phyloP scores from a whole-genome alignment of 2,888 invertebrate species.

The Protonemura montana region DNA sequence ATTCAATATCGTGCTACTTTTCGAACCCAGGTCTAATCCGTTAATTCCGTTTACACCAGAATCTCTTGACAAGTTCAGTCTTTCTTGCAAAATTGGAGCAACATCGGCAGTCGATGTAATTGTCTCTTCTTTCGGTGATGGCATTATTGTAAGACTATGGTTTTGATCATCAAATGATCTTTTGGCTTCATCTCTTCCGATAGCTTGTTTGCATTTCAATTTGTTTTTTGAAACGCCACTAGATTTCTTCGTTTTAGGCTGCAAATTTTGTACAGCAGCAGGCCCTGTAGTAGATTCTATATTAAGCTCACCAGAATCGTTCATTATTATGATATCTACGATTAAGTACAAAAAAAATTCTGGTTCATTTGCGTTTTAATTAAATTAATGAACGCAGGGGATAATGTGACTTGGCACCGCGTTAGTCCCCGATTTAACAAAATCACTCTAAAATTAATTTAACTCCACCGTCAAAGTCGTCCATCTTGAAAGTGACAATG shows the following conservation, averaged over 20 bases:
- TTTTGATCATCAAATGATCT: slow-evolving; percentile 46
- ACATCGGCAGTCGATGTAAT: slow-evolving; percentile 41
- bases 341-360: background rate
- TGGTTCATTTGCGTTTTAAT: background rate
- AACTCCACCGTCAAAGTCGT: background rate
- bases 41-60: slow-evolving; percentile 51
- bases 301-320: slow-evolving; percentile 46
- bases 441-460: slow-evolving; percentile 7
- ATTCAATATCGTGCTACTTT: slow-evolving; percentile 44
- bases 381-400: background rate
- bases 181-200: slow-evolving; percentile 45
- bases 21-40: slow-evolving; percentile 48
- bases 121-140: slow-evolving; percentile 40
- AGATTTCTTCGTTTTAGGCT: slow-evolving; percentile 46
- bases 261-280: slow-evolving; percentile 42
- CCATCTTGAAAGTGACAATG: background rate
- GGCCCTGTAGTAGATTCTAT: slow-evolving; percentile 47
- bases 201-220: slow-evolving; percentile 41
- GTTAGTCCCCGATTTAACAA: background rate
- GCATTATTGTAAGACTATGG: slow-evolving; percentile 46
- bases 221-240: slow-evolving; percentile 47
- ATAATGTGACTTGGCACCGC: background rate
- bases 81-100: slow-evolving; percentile 49
- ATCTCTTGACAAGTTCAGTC: slow-evolving; percentile 48
- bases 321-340: slow-evolving; percentile 44